Evolutionary conservation across 1,140 invertebrate species (phyloP), one percentile per base, ranked within the genome.

Genomic region (Pseudomyrmex sp.): DNA sequence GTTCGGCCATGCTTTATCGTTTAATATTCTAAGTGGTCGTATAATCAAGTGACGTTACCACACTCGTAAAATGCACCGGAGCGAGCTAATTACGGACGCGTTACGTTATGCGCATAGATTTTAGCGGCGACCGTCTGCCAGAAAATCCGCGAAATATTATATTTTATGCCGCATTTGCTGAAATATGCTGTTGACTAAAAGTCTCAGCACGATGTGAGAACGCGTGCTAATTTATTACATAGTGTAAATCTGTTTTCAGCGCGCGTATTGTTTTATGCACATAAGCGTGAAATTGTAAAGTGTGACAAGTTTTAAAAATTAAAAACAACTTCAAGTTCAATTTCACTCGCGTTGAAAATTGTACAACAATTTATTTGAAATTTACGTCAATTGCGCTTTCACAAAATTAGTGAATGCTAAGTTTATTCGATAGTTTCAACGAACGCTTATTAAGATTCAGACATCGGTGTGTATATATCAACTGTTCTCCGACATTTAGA

Each of bases 11-110:
- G 86, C 89, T 92, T 92, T 91, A 92, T 91, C 89, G 92, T 91
- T 92, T 91, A 92, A 91, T 92, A 93, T 92, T 89, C 89, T 86
- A 87, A 89, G 89, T 91, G 89, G 79, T 76, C 83, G 79, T 89
- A 83, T 88, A 90, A 92, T 87, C 69, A 86, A 90, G 87, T 89
- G 84, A 89, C 86, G 86, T 75, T 88, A 88, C 79, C 76, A 70
- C 75, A 65, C 80, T 76, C 84, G 66, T 87, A 85, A 89, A 91
- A 90, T 89, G 82, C 65, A 87, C 84, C 76, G 70, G 68, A 66
- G n/a, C 62, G 66, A 50, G 77, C 80, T 87, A 88, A 90, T 90
- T 89, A 86, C 65, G 50, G 12, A 23, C 59, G 48, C 12, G 48
- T 13, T 79, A 46, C 58, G 58, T 82, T 63, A 46, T 63, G 69